Conservation (phyloP, 2,888 invertebrate species). For the Orthonychiurus folsomi region DNA sequence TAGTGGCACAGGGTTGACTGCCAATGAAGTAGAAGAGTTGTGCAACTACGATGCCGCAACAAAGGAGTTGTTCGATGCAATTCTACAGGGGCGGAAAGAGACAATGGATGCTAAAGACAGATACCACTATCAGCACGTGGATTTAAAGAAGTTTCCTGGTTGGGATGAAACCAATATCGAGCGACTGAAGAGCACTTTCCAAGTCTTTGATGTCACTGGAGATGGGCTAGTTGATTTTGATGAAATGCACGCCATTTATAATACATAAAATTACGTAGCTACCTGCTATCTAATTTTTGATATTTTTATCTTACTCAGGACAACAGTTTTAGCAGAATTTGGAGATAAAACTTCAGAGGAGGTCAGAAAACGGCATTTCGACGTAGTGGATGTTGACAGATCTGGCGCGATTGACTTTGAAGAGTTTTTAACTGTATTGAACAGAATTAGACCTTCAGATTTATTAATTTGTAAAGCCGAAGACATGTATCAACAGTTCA, state of each 20-base stretch:
- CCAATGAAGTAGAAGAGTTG: not conserved
- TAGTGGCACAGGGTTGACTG: not conserved
- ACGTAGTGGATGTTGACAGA: slow-evolving; percentile 9
- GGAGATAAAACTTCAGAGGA: slow-evolving; percentile 22
- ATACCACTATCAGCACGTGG: slow-evolving; percentile 11
- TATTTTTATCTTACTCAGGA: slow-evolving; percentile 5
- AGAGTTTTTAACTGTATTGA: slow-evolving; percentile 23
- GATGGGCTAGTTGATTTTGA: slow-evolving; percentile 25
- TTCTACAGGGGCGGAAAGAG: slow-evolving; percentile 19
- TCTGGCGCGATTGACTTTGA: slow-evolving; percentile 21
- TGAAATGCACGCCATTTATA: slow-evolving; percentile 19
- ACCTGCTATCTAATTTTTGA: too few relatives aligned
- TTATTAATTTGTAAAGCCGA: not conserved
- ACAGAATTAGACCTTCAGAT: not conserved
- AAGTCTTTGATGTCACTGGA: slow-evolving; percentile 25
- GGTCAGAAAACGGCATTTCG: slow-evolving; percentile 17
- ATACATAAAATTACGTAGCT: too few relatives aligned
- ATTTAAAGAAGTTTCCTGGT: slow-evolving; percentile 19
- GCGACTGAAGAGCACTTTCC: slow-evolving; percentile 23
- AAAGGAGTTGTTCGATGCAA: slow-evolving; percentile 16
- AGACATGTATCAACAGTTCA: not conserved
- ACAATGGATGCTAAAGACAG: not conserved
- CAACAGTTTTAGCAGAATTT: slow-evolving; percentile 18
- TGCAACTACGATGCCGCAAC: slow-evolving; percentile 22
- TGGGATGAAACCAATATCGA: slow-evolving; percentile 23